These are phyloP conservation scores for Sphaerophoria rueppellii DNA, from an alignment of 2,888 invertebrate genomes.

Conservation along the genomic window DNA sequence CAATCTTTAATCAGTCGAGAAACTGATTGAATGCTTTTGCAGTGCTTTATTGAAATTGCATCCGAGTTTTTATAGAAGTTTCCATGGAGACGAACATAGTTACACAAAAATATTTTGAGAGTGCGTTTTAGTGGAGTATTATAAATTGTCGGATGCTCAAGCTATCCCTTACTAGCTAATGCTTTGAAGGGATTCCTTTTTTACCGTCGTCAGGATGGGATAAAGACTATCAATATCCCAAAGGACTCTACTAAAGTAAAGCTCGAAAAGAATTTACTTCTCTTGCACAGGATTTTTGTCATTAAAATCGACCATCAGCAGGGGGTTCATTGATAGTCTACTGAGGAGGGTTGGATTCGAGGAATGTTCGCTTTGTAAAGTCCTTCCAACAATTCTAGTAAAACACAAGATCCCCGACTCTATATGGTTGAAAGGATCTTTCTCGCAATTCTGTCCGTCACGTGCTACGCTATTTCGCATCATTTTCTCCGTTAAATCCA, in stretches of 20 bases:
- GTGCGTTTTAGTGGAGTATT: conserved; percentile 24
- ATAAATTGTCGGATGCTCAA: neutral
- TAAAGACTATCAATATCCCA: conserved; percentile 48
- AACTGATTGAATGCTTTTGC: conserved; percentile 64
- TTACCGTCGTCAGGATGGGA: neutral
- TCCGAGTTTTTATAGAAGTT: conserved; percentile 7
- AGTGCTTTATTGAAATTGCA: conserved; percentile 54
- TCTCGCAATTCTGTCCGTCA: conserved; percentile 30
- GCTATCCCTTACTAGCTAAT: neutral
- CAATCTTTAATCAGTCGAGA: conserved; percentile 68
- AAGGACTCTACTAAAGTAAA: conserved; percentile 47
- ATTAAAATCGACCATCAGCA: conserved; percentile 59
- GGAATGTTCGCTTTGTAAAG: neutral
- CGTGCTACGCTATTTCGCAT: conserved; percentile 47
- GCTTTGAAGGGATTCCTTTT: neutral
- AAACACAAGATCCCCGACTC: neutral
- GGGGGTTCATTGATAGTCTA: neutral
- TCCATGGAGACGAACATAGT: conserved; percentile 18
- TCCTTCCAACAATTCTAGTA: too few species aligned
- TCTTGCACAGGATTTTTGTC: conserved; percentile 44
- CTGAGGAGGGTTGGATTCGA: neutral
- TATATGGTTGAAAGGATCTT: neutral
- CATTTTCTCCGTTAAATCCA: conserved; percentile 37
- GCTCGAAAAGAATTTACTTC: conserved; percentile 21
- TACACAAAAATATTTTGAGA: conserved; percentile 16